These are phyloP conservation scores for Calcarius lapponicus DNA, from an alignment of 2,797 vertebrate species.

Conservation along the genomic window DNA sequence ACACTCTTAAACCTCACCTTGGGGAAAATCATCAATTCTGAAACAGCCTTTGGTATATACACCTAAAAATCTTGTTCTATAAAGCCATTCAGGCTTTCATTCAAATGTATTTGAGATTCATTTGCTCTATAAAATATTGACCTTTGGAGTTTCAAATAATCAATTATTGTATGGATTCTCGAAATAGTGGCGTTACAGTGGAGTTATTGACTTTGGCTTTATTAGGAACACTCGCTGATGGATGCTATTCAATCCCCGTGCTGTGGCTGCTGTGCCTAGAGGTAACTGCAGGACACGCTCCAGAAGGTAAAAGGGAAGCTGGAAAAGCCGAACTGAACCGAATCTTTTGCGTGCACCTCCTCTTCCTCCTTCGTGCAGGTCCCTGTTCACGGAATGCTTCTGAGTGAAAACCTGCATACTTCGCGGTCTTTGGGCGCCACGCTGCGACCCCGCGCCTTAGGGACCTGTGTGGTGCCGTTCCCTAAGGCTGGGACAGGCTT, in stretches of 20 bases:
- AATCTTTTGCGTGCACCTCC: fast-evolving
- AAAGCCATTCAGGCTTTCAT: fast-evolving
- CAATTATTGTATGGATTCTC: not conserved
- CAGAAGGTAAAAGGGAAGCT: no score
- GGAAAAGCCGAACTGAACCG: fast-evolving
- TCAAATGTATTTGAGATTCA: fast-evolving
- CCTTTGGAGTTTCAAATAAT: not conserved
- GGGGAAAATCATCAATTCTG: not conserved
- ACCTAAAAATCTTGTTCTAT: not conserved
- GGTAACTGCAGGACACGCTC: fast-evolving
- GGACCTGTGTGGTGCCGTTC: fast-evolving
- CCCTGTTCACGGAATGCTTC: fast-evolving
- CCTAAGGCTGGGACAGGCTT: not conserved
- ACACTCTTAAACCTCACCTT: not conserved
- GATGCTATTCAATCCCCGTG: not conserved
- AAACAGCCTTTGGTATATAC: fast-evolving
- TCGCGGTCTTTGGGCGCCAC: fast-evolving
- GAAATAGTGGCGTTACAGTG: not conserved
- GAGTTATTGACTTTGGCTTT: not conserved
- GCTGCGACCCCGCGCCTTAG: not conserved
- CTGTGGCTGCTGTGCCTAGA: not conserved
- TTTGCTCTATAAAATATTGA: not conserved
- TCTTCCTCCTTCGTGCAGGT: no score
- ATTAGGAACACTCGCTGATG: not conserved
- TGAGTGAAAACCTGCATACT: not conserved